phyloP scores from a whole-genome alignment of 2,797 vertebrate species.

The Taenioides sp. region DNA sequence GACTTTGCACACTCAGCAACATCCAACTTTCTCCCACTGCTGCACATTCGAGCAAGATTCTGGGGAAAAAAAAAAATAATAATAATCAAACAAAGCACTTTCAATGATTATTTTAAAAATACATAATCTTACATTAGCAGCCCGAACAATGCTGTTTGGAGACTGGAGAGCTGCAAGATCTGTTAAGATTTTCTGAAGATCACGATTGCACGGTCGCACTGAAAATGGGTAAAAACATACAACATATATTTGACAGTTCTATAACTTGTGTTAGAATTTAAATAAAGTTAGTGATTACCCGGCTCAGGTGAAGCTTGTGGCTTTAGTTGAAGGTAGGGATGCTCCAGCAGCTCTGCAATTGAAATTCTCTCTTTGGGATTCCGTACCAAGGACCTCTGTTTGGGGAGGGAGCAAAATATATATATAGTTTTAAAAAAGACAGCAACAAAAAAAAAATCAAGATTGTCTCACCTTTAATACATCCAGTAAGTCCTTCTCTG shows the following conservation, averaged over 20 bases:
- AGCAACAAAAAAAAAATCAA: not conserved
- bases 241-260: not conserved
- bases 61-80: constrained; percentile 60
- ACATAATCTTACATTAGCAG: constrained; percentile 84
- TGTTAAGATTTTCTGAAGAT: constrained; percentile 88
- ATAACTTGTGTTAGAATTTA: not conserved
- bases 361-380: constrained; percentile 91
- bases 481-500: constrained; percentile 91
- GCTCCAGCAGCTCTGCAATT: constrained; percentile 85
- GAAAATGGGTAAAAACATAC: constrained; percentile 17
- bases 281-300: constrained; percentile 70
- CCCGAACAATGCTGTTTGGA: constrained; percentile 91
- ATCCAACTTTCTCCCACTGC: constrained; percentile 84
- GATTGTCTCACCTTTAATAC: constrained; percentile 85
- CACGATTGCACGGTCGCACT: constrained; percentile 62
- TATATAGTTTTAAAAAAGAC: not conserved
- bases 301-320: constrained; percentile 66
- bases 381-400: constrained; percentile 87
- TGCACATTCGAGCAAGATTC: constrained; percentile 93
- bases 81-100: not conserved
- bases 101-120: not conserved
- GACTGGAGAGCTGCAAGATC: constrained; percentile 92
- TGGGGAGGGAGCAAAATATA: not conserved
- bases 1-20: constrained; percentile 86
- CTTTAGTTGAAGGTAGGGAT: constrained; percentile 91